Conservation (phyloP, 2,797 vertebrate genomes). For the Lagorchestes hirsutus region DNA sequence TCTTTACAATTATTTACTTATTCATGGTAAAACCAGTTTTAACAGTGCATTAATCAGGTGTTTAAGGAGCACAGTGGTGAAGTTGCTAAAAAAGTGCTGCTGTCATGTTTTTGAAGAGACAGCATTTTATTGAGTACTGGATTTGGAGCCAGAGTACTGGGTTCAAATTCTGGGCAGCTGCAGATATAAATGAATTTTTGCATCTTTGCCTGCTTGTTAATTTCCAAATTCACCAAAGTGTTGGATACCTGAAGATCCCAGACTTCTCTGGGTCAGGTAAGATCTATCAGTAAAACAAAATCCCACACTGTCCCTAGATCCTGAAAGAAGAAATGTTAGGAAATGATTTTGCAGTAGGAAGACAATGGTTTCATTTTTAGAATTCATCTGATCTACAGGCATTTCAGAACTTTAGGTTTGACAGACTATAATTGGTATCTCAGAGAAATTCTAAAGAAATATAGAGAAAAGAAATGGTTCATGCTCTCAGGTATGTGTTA, state of each 20-base stretch:
- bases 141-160: background rate
- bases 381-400: constrained; percentile 16
- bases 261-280: background rate
- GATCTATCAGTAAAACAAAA: background rate
- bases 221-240: background rate
- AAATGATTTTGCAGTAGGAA: constrained; percentile 18
- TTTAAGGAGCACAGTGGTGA: background rate
- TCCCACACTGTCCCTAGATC: background rate
- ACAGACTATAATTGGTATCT: constrained; percentile 10
- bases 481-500: constrained; percentile 7
- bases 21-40: background rate
- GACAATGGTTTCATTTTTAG: constrained; percentile 17
- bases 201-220: background rate
- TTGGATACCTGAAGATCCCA: background rate
- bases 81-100: background rate
- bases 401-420: constrained; percentile 29
- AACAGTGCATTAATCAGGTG: background rate
- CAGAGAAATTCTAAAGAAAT: background rate
- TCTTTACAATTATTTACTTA: background rate
- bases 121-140: background rate
- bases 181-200: background rate
- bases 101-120: background rate
- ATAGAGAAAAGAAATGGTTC: background rate
- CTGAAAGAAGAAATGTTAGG: background rate
- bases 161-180: background rate